Evolutionary conservation across 2,113 vertebrate species (phyloP).

Genomic region (Willisornis vidua): DNA sequence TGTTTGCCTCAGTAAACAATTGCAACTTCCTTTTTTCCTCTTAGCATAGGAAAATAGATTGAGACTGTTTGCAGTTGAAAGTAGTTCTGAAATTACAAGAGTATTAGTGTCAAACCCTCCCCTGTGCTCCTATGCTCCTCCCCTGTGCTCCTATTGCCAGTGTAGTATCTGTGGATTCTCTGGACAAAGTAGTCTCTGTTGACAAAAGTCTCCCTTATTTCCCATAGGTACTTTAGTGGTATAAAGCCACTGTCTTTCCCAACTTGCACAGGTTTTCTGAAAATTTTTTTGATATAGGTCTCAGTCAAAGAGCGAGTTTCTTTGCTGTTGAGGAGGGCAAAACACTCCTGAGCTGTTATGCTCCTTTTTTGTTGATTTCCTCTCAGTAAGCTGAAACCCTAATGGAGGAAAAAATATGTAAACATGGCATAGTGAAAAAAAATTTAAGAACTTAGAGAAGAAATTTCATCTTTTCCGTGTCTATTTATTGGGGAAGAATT

Average conservation of each 20-base stretch:
- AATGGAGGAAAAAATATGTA: background rate
- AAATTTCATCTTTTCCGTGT: background rate
- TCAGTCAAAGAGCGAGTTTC: background rate
- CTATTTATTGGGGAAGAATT: background rate
- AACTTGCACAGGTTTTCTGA: background rate
- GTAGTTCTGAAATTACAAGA: background rate
- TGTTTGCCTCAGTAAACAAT: background rate
- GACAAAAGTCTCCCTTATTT: background rate
- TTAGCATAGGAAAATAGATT: background rate
- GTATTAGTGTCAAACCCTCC: background rate
- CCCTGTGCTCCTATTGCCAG: background rate
- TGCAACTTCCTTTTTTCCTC: background rate
- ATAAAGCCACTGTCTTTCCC: background rate
- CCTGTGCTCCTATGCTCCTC: background rate
- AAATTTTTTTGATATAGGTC: background rate
- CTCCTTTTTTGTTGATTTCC: background rate
- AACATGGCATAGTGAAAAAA: background rate
- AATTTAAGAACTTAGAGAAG: fast-evolving
- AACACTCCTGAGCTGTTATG: background rate
- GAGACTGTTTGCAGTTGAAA: background rate
- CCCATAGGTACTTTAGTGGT: background rate
- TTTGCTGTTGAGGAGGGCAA: background rate
- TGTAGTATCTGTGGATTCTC: background rate
- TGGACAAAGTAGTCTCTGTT: background rate
- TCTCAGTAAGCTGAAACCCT: background rate